phyloP scores from a whole-genome alignment of 1,140 invertebrate species.

The Wasmannia auropunctata region DNA sequence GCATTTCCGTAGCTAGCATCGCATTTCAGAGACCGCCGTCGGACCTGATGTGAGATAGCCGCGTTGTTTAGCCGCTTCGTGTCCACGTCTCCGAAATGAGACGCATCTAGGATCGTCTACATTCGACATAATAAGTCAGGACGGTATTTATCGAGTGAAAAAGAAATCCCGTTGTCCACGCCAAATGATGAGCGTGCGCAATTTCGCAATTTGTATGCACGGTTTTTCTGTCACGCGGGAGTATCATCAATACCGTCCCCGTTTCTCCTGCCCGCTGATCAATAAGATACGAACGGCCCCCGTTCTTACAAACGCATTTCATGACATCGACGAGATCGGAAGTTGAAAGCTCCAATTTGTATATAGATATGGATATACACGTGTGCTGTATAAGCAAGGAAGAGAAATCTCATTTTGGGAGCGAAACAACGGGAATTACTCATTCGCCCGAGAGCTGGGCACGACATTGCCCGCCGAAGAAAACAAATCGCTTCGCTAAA shows the following conservation, averaged over 20 bases:
- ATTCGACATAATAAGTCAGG: not conserved
- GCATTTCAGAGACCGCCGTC: conserved; percentile 81
- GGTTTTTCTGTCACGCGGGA: not conserved
- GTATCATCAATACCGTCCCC: not conserved
- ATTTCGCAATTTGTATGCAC: not conserved
- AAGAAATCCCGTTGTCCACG: not conserved
- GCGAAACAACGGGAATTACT: conserved; percentile 42
- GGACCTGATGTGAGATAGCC: conserved; percentile 73
- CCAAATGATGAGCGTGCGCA: no score
- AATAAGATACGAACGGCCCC: not conserved
- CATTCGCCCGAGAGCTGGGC: not conserved
- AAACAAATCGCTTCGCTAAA: conserved; percentile 34
- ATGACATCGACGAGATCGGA: not conserved
- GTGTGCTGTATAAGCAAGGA: not conserved
- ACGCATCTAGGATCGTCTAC: not conserved
- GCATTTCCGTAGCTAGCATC: conserved; percentile 85
- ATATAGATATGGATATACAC: conserved; percentile 21
- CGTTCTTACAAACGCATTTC: not conserved
- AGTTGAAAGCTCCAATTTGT: conserved; percentile 2
- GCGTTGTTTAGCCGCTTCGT: not conserved
- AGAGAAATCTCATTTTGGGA: conserved; percentile 57
- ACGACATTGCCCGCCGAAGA: conserved; percentile 6
- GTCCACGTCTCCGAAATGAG: not conserved
- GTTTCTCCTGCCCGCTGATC: not conserved
- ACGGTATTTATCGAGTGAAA: not conserved